Evolutionary conservation across 2,888 invertebrate species (phyloP).

Genomic region (Maniola hyperantus): DNA sequence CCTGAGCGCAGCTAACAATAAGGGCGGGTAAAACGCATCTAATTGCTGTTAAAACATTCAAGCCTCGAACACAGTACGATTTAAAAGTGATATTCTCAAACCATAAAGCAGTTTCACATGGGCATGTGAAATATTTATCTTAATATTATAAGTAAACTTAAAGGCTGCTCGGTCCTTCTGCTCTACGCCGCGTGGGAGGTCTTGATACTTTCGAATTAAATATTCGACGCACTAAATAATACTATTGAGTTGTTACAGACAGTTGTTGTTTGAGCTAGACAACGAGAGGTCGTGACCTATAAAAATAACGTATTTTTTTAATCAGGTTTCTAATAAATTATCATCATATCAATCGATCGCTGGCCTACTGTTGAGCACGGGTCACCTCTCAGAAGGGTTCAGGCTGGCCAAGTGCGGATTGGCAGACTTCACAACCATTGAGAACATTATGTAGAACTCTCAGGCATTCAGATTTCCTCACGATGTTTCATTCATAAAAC

Average conservation of each 20-base stretch:
- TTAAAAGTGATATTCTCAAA: constrained; percentile 80
- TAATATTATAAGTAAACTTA: constrained; percentile 82
- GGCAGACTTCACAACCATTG: too few species aligned
- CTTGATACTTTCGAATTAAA: constrained; percentile 50
- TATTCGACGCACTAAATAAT: not conserved
- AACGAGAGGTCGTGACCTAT: not conserved
- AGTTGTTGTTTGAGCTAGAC: not conserved
- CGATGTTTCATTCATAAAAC: too few species aligned
- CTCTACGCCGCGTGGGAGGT: constrained; percentile 40
- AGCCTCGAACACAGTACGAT: constrained; percentile 70
- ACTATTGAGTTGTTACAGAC: not conserved
- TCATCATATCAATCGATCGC: too few species aligned
- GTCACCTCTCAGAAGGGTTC: too few species aligned
- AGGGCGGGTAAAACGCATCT: constrained; percentile 75
- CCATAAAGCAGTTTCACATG: constrained; percentile 81
- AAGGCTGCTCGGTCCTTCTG: constrained; percentile 55
- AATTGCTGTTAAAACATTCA: constrained; percentile 80
- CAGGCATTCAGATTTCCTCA: too few species aligned
- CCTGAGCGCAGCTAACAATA: constrained; percentile 63
- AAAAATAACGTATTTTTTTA: not conserved
- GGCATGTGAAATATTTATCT: constrained; percentile 81
- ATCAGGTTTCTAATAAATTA: not conserved
- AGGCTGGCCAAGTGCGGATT: too few species aligned
- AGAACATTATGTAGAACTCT: too few species aligned
- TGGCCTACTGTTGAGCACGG: too few species aligned